Base-by-base conservation (phyloP, 2,113 vertebrate genomes). In the Petroica traversi region DNA sequence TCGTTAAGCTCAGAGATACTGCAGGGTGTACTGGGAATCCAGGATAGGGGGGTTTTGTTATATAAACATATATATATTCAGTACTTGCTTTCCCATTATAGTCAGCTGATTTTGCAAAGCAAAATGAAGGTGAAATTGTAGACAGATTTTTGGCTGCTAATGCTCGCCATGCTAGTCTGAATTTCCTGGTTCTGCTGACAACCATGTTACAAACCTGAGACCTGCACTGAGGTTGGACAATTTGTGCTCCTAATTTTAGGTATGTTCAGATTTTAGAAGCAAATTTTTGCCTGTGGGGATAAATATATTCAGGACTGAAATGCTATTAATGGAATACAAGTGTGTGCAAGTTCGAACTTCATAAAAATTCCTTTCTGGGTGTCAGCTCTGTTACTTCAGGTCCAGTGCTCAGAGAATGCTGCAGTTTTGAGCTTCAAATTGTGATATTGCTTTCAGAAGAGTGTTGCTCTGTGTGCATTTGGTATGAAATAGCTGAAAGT, bases 51-150 rank as follows among this genome's bases (percentile, higher is more conserved):
- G n/a, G n/a, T n/a, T n/a, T n/a, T n/a, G n/a, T n/a, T n/a, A n/a
- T n/a, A n/a, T n/a, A n/a, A n/a, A n/a, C n/a, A n/a, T n/a, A n/a
- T n/a, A n/a, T n/a, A n/a, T n/a, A n/a, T n/a, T n/a, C n/a, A n/a
- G n/a, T n/a, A n/a, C n/a, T n/a, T n/a, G n/a, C n/a, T n/a, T 25
- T 74, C 7, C 23, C 1, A 1, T 18, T 68, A 9, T 2, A 40
- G 16, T 51, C 26, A 72, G 1, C 2, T 69, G 59, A 12, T 13
- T 25, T 54, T 87, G 46, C 36, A 69, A 73, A 73, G 17, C 25
- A 77, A n/a, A 87, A 68, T 14, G 16, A 41, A 69, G 14, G n/a
- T 82, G 64, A 67, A 63, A 23, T 22, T 67, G 25, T 23, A 36
- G 33, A 8, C 3, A 8, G 24, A 7, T 2, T 28, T 81, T 59